Conservation (phyloP, 2,113 vertebrate species). For the Dunckerocampus dactyliophorus region DNA sequence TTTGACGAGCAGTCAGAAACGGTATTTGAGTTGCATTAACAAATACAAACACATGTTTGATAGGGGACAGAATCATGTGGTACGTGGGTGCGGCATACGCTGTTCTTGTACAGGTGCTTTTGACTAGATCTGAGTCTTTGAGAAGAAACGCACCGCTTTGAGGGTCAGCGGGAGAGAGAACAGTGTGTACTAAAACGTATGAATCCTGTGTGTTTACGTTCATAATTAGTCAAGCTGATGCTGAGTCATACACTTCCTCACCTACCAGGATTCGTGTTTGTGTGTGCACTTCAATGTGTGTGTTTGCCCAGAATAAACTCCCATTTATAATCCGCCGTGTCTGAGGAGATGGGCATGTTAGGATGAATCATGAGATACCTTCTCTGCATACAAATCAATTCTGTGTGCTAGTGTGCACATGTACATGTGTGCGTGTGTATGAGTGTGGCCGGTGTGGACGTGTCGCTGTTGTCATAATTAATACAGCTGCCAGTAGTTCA, state of each 20-base stretch:
- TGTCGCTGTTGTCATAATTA: constrained; percentile 41
- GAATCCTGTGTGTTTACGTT: constrained; percentile 27
- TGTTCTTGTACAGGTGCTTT: constrained; percentile 16
- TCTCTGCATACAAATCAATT: constrained; percentile 55
- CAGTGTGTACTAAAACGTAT: constrained; percentile 41
- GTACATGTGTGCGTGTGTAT: not conserved
- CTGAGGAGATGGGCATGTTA: constrained; percentile 57
- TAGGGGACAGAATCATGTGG: not conserved
- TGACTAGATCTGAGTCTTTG: constrained; percentile 55
- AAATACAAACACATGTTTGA: not conserved
- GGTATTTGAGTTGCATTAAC: too few species aligned
- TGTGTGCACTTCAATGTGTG: constrained; percentile 11
- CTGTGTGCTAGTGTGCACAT: constrained; percentile 11
- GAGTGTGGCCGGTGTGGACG: constrained; percentile 17
- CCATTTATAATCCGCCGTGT: constrained; percentile 54
- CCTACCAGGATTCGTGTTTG: constrained; percentile 19
- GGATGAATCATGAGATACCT: constrained; percentile 56
- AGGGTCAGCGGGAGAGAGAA: constrained; percentile 35
- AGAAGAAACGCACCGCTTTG: constrained; percentile 31
- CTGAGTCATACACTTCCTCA: constrained; percentile 67
- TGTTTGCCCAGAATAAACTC: constrained; percentile 60
- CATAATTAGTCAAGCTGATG: constrained; percentile 66
- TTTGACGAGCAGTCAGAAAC: too few species aligned
- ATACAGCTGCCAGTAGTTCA: constrained; percentile 35
- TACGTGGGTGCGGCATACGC: not conserved